Conservation (phyloP, 2,113 vertebrate genomes). For the Atractosteus spatula region DNA sequence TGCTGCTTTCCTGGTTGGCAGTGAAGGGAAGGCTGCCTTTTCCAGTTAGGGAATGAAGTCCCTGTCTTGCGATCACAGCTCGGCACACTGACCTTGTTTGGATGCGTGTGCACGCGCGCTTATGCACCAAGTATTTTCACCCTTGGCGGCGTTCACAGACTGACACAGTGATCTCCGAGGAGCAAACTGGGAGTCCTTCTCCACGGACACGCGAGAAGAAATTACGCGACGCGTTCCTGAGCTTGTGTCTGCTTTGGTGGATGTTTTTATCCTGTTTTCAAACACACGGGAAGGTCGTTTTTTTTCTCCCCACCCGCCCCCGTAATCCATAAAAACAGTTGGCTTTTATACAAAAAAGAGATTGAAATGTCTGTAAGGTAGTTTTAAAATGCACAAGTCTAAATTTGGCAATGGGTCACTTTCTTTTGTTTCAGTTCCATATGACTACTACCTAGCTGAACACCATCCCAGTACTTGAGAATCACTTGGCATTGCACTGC, state of each 20-base stretch:
- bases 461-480: constrained; percentile 32
- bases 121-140: not conserved
- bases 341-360: too few relatives aligned
- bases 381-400: too few relatives aligned
- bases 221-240: constrained; percentile 32
- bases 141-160: constrained; percentile 28
- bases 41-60: constrained; percentile 12
- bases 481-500: constrained; percentile 38
- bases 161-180: constrained; percentile 29
- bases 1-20: constrained; percentile 45
- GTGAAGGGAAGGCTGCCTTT: constrained; percentile 42
- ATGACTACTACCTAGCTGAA: not conserved
- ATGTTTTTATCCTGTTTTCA: not conserved
- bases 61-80: too few relatives aligned
- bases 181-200: too few relatives aligned
- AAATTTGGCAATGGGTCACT: too few relatives aligned
- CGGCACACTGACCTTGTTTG: too few relatives aligned
- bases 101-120: not conserved
- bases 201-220: too few relatives aligned
- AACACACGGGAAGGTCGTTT: constrained; percentile 16
- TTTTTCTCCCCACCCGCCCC: not conserved
- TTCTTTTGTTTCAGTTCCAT: not conserved
- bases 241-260: constrained; percentile 28
- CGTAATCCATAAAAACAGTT: too few relatives aligned
- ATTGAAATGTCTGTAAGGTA: too few relatives aligned